Percentiles rank a stretch among this genome's conserved stretches.
These are phyloP conservation scores for Panorpa germanica DNA, from an alignment of 2,888 invertebrate genomes.

Conservation along the genomic window DNA sequence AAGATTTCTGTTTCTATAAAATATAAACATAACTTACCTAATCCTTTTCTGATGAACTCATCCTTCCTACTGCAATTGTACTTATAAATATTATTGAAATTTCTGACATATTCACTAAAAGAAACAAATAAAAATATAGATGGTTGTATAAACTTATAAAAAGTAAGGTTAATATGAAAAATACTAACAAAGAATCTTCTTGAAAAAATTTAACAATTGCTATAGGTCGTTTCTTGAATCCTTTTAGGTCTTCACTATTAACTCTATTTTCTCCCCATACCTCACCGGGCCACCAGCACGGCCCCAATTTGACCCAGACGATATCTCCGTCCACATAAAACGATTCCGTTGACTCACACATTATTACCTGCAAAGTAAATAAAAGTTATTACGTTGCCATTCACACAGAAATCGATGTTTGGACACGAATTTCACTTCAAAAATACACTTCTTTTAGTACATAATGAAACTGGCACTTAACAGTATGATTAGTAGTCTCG, in stretches of 20 bases:
- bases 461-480: too few species aligned
- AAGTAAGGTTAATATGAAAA: constrained; percentile 7
- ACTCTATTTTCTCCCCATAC: constrained; percentile 43
- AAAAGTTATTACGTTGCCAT: too few species aligned
- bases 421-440: too few species aligned
- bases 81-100: constrained; percentile 47
- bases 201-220: constrained; percentile 72
- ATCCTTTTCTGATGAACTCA: constrained; percentile 66
- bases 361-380: too few species aligned
- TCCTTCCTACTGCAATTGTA: constrained; percentile 61
- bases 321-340: constrained; percentile 59
- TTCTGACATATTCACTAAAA: constrained; percentile 62
- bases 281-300: constrained; percentile 76
- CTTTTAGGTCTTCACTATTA: constrained; percentile 44
- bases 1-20: too few species aligned
- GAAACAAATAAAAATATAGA: constrained; percentile 14
- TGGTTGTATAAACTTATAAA: constrained; percentile 10
- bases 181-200: constrained; percentile 63
- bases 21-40: constrained; percentile 36
- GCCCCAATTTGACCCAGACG: constrained; percentile 70
- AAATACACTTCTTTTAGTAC: too few species aligned
- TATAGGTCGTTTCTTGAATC: constrained; percentile 51
- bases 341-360: too few species aligned
- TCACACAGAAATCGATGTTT: too few species aligned
- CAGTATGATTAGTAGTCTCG: too few species aligned